A percentile compares a stretch with the other conserved stretches of the same genome.
These are phyloP conservation scores for Drosophila acutilabella DNA, from an alignment of 2,888 invertebrate species.

Conservation along the genomic window DNA sequence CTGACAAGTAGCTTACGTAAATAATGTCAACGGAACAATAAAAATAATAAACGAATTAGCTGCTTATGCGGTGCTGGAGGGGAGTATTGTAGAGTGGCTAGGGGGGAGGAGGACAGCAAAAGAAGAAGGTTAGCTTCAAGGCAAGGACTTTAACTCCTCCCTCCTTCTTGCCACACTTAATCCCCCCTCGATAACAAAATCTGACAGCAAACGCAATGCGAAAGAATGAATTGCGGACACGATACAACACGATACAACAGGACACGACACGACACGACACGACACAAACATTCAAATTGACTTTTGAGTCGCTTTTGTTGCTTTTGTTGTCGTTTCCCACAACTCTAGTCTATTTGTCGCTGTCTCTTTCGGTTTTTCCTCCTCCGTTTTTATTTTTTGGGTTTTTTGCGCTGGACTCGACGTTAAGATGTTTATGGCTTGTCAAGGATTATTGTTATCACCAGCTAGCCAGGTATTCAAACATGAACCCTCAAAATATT, in stretches of 20 bases:
- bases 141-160: not conserved
- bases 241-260: conserved; percentile 24
- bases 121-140: not conserved
- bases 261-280: conserved; percentile 18
- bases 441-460: conserved; percentile 81
- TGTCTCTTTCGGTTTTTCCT: conserved; percentile 20
- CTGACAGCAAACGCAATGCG: conserved; percentile 26
- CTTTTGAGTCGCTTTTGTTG: conserved; percentile 53
- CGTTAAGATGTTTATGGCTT: conserved; percentile 81
- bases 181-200: conserved; percentile 35
- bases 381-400: not conserved
- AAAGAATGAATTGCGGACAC: conserved; percentile 36
- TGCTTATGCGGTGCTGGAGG: conserved; percentile 56
- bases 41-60: conserved; percentile 82
- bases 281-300: conserved; percentile 73
- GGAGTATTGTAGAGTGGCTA: not conserved
- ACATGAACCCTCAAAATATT: conserved; percentile 40
- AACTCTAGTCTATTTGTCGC: conserved; percentile 70
- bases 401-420: conserved; percentile 18
- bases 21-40: conserved; percentile 81
- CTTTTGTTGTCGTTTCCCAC: not conserved
- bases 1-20: conserved; percentile 81
- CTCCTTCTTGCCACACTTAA: not conserved
- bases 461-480: conserved; percentile 80
- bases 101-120: conserved; percentile 8